Base-by-base conservation (phyloP, 2,888 invertebrate species). In the Linnaemya tessellans region DNA sequence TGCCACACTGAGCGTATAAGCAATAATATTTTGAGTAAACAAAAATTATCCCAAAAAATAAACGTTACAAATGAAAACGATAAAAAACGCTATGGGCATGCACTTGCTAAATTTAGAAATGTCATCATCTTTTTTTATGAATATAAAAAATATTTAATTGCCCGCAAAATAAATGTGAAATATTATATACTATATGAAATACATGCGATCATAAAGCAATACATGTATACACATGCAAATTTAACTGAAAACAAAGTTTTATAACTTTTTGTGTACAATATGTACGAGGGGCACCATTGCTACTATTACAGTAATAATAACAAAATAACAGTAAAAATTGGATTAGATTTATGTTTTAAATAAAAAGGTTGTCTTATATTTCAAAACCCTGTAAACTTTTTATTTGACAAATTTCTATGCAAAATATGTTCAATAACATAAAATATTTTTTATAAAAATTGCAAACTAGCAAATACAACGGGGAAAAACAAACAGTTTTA, bases 31-130 rank as follows among this genome's bases (percentile, higher is more conserved):
- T 67, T 20, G 20, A 20, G 51, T 10, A 46, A 65, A 41, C 22
- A 67, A 58, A 46, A 4, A 30, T 30, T 30, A 13, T 10, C 18
- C n/a, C 11, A 25, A 1, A 51, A 2, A 20, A 1, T 20, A 51
- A 20, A 9, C 18, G 10, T 8, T 51, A 20, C 15, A 46, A 46
- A 15, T 20, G 18, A 51, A 9, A 51, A 18, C 9, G 20, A 20
- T 1, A 51, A 18, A 51, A 49, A 49, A 51, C 18, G 10, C 18
- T 51, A 20, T 10, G 18, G 20, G 2, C 46, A n/a, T 15, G 5
- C 13, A 46, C 58, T 38, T 77, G 46, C 46, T 65, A 77, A 49
- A 77, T 58, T 67, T 77, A 60, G 49, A 68, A 35, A 68, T 78
- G 78, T 60, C 78, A 60, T 78, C 68, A 78, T 41, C 18, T 13